Base-by-base conservation (phyloP, 1,140 invertebrate species). In the Drosophila teissieri region DNA sequence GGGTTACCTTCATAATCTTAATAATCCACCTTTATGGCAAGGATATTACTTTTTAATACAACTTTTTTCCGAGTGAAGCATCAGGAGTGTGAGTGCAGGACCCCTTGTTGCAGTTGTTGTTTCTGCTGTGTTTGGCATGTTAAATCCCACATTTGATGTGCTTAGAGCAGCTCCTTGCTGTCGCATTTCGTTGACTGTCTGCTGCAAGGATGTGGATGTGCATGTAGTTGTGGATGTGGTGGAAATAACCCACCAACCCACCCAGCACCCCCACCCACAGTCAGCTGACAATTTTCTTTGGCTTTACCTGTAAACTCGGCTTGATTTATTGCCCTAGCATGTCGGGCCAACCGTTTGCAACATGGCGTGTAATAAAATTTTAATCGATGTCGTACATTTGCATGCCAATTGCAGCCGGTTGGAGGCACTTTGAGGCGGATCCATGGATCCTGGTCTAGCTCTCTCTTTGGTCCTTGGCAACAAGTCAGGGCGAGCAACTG, bases 301-400 rank as follows among this genome's bases (percentile, higher is more conserved):
- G 84, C 72, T 88, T 88, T 88, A 88, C 84, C 84, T 88, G 84
- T 89, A 89, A 88, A 89, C 80, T 89, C 84, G 62, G 76, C 76
- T 82, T 89, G 84, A 89, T 89, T 89, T 89, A 89, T 89, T 84
- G 73, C 85, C 77, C 45, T 61, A 73, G 40, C 72, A 48, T 80
- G 74, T 73, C 70, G 40, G 84, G 65, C 58, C 78, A 37, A 64
- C 60, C 57, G 67, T 57, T 75, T 56, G 73, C 73, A 61, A 85
- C 81, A 86, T 89, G 80, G 84, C 84, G 80, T 89, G 84, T 89
- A 90, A 89, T 89, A 89, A 89, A 89, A 89, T 89, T 89, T 89
- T 89, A 89, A 89, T 89, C 84, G 84, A 90, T 89, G 84, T 89
- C 84, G 84, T 84, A 89, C 84, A 89, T 90, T 89, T 89, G 80